Conservation (phyloP, 2,113 vertebrate genomes). For the Crocuta crocuta region DNA sequence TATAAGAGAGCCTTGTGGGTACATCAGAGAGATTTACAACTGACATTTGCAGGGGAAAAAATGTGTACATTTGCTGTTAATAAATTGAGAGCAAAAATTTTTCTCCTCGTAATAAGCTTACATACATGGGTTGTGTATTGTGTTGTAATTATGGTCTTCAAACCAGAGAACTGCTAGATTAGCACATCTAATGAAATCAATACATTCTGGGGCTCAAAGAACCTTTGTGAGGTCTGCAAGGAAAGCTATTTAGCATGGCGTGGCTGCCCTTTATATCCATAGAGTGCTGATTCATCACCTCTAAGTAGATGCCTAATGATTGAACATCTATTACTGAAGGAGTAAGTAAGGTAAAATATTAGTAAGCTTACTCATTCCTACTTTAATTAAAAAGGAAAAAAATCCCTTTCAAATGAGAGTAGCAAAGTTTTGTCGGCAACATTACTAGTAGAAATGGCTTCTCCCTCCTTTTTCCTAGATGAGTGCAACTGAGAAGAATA, state of each 20-base stretch:
- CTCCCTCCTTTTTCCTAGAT: background rate
- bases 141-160: slow-evolving; percentile 84
- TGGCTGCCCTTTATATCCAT: slow-evolving; percentile 51
- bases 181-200: slow-evolving; percentile 85
- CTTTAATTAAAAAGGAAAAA: slow-evolving; percentile 17
- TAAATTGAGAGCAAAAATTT: slow-evolving; percentile 75
- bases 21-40: slow-evolving; percentile 75
- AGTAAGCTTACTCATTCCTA: slow-evolving; percentile 43
- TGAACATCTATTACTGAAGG: slow-evolving; percentile 49
- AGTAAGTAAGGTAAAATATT: background rate
- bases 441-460: background rate
- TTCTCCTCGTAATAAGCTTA: slow-evolving; percentile 64
- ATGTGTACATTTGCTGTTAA: slow-evolving; percentile 76
- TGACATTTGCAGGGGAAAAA: slow-evolving; percentile 59
- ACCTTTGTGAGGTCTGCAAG: slow-evolving; percentile 75
- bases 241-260: slow-evolving; percentile 81
- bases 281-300: slow-evolving; percentile 79
- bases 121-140: slow-evolving; percentile 74
- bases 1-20: slow-evolving; percentile 62
- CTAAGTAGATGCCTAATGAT: slow-evolving; percentile 64
- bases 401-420: background rate
- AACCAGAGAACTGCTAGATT: slow-evolving; percentile 86
- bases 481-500: background rate
- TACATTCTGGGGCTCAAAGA: slow-evolving; percentile 81
- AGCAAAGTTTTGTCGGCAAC: slow-evolving; percentile 29